Evolutionary conservation across 2,888 invertebrate genomes (phyloP).

Genomic region (Aphidoletes aphidimyza): DNA sequence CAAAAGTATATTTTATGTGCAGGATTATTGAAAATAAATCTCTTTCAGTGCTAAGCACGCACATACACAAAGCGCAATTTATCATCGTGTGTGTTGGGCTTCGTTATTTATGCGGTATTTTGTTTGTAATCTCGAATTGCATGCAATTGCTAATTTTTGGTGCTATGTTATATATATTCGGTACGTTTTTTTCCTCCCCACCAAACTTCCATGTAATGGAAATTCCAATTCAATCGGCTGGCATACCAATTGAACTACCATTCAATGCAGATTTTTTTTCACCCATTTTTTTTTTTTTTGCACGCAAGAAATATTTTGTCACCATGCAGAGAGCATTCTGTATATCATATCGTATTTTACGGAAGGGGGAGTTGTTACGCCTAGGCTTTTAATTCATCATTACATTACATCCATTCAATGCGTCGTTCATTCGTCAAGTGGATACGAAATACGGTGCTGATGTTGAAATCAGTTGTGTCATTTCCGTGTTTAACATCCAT

Average conservation of each 20-base stretch:
- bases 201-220: neutral
- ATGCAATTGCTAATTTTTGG: conserved; percentile 36
- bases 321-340: neutral
- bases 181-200: neutral
- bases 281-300: no score
- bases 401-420: neutral
- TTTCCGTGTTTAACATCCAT: conserved; percentile 26
- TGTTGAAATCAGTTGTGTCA: neutral
- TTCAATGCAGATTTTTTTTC: no score
- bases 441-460: neutral
- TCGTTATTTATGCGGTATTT: conserved; percentile 26
- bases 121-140: neutral
- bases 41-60: conserved; percentile 15
- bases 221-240: neutral
- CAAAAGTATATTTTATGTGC: conserved; percentile 12
- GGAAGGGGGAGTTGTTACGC: neutral
- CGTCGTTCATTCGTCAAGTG: neutral
- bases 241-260: neutral
- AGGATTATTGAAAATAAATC: conserved; percentile 36
- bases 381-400: neutral
- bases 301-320: neutral
- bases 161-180: neutral
- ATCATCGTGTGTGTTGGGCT: neutral
- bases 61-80: neutral
- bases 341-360: neutral